phyloP scores from a whole-genome alignment of 2,113 vertebrate genomes.

The Typhlomys cinereus region DNA sequence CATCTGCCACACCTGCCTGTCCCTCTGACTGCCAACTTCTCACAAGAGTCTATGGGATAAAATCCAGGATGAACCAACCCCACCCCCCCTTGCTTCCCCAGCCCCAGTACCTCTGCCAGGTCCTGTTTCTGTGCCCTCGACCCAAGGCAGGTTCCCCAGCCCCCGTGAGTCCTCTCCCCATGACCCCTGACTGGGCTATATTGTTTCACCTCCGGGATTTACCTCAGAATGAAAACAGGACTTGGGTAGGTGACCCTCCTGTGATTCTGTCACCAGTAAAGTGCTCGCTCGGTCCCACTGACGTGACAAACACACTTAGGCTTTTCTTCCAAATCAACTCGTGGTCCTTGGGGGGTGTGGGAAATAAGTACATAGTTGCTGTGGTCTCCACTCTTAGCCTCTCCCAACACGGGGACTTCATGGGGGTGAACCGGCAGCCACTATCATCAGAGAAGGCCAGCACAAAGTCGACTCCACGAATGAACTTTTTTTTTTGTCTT shows the following conservation, averaged over 20 bases:
- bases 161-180: no score
- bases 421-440: fast-evolving
- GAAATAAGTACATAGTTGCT: background rate
- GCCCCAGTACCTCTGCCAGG: background rate
- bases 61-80: background rate
- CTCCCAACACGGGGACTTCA: fast-evolving
- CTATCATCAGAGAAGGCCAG: background rate
- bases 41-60: background rate
- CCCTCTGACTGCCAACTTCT: background rate
- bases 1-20: background rate
- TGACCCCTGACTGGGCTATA: background rate
- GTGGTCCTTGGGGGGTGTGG: background rate
- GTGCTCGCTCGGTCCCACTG: fast-evolving
- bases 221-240: fast-evolving
- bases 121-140: background rate
- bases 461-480: fast-evolving
- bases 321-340: background rate
- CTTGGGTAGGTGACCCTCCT: background rate
- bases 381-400: background rate
- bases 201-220: background rate
- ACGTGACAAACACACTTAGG: background rate
- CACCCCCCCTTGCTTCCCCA: background rate
- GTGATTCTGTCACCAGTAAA: background rate
- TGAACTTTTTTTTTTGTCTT: background rate
- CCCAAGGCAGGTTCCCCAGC: background rate